Percentiles rank a stretch among this genome's conserved stretches.
Evolutionary conservation across 2,888 invertebrate species (phyloP).

Genomic region (Andricus quercusramuli): DNA sequence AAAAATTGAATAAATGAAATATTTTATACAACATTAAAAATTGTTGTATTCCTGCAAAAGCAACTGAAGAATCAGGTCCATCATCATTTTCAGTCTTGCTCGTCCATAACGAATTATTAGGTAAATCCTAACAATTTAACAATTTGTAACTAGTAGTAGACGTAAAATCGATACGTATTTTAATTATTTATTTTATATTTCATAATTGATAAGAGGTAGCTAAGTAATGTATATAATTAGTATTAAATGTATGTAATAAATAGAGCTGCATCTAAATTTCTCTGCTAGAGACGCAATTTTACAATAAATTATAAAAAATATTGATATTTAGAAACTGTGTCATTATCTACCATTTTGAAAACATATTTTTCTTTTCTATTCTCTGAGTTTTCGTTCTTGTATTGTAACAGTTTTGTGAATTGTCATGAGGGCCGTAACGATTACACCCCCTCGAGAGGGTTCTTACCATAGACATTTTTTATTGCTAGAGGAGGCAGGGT

Average conservation of each 20-base stretch:
- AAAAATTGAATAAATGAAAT: background rate
- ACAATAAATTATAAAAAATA: background rate
- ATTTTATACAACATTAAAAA: background rate
- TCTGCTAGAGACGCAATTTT: background rate
- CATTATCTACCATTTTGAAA: background rate
- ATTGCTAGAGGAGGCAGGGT: too few relatives aligned
- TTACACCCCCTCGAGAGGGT: too few relatives aligned
- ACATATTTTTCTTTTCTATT: background rate
- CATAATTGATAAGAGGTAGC: background rate
- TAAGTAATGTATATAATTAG: background rate
- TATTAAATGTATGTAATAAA: background rate
- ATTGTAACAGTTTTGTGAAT: background rate
- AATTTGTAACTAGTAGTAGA: conserved; percentile 7
- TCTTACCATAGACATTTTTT: too few relatives aligned
- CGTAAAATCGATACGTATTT: background rate
- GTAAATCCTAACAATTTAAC: background rate
- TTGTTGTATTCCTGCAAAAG: background rate
- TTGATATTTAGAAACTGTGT: background rate
- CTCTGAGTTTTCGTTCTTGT: background rate
- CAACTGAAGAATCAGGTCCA: background rate
- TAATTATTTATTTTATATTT: background rate
- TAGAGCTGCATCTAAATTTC: background rate
- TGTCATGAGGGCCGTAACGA: too few relatives aligned
- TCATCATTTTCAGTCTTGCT: background rate
- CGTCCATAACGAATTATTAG: background rate